A percentile compares a stretch with the other conserved stretches of the same genome.
phyloP scores from a whole-genome alignment of 2,113 vertebrate species.

The Halcyon senegalensis region DNA sequence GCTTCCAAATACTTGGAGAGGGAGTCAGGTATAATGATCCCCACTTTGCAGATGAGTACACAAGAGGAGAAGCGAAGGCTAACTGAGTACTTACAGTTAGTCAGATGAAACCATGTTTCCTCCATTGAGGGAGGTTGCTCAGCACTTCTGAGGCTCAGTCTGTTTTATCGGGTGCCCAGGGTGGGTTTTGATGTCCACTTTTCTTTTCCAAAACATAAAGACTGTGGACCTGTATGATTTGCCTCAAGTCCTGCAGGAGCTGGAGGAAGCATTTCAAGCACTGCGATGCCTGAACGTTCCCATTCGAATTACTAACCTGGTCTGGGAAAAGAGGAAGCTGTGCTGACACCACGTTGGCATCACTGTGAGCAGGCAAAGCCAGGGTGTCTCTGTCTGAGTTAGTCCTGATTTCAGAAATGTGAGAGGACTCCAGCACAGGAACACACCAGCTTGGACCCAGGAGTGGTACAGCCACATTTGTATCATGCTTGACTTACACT shows the following conservation, averaged over 20 bases:
- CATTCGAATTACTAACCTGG: background rate
- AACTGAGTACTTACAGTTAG: slow-evolving; percentile 60
- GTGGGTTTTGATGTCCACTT: background rate
- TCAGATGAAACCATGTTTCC: slow-evolving; percentile 30
- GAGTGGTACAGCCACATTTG: background rate
- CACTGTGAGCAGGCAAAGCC: background rate
- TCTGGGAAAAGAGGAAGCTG: background rate
- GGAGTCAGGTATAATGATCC: slow-evolving; percentile 58
- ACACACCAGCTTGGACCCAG: background rate
- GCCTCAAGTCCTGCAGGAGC: background rate
- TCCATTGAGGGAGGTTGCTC: background rate
- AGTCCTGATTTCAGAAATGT: background rate
- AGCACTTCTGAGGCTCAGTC: background rate
- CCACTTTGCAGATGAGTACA: slow-evolving; percentile 39
- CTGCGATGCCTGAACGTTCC: background rate
- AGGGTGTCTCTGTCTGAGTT: background rate
- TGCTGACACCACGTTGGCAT: background rate
- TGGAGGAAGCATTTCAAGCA: background rate
- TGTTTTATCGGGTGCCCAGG: background rate
- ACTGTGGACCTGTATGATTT: background rate
- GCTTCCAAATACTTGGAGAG: slow-evolving; percentile 45
- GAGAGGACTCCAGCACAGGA: rapidly evolving
- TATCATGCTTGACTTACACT: background rate
- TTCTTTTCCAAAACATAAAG: background rate
- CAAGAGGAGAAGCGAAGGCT: background rate